Conservation (phyloP, 2,888 invertebrate genomes). For the Ectemnius cavifrons region DNA sequence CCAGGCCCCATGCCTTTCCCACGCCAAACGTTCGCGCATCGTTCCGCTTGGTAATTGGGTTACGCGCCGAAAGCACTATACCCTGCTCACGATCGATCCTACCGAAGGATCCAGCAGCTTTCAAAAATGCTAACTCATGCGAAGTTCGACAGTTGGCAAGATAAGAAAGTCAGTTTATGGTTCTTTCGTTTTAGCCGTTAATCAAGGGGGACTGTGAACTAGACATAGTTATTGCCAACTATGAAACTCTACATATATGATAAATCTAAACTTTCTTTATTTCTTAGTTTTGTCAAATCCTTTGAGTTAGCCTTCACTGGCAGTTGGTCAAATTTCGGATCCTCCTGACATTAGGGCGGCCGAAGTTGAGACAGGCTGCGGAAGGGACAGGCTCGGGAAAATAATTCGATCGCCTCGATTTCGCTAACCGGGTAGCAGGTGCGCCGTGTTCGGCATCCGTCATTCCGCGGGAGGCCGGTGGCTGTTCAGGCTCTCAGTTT, state of each 20-base stretch:
- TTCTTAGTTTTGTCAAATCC: too few species aligned
- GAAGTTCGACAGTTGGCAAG: not conserved
- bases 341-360: conserved; percentile 5
- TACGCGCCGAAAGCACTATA: conserved; percentile 53
- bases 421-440: conserved; percentile 47
- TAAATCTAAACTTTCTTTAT: too few species aligned
- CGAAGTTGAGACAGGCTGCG: conserved; percentile 26
- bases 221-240: too few species aligned
- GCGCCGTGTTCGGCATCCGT: conserved; percentile 44
- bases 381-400: conserved; percentile 34
- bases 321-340: conserved; percentile 25
- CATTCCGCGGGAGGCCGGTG: conserved; percentile 49
- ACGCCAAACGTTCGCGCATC: conserved; percentile 26
- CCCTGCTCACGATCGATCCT: conserved; percentile 24
- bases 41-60: conserved; percentile 48
- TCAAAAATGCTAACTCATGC: not conserved
- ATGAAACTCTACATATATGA: too few species aligned
- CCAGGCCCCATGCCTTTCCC: conserved; percentile 37
- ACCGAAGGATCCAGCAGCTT: conserved; percentile 23
- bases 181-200: not conserved
- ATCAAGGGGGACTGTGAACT: too few species aligned
- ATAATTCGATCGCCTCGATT: conserved; percentile 47
- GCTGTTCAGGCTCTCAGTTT: conserved; percentile 36
- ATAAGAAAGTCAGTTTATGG: not conserved
- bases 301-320: not conserved